Conservation (phyloP, 37 sponge, comb jelly and placozoan species). For the Chondrosia reniformis region DNA sequence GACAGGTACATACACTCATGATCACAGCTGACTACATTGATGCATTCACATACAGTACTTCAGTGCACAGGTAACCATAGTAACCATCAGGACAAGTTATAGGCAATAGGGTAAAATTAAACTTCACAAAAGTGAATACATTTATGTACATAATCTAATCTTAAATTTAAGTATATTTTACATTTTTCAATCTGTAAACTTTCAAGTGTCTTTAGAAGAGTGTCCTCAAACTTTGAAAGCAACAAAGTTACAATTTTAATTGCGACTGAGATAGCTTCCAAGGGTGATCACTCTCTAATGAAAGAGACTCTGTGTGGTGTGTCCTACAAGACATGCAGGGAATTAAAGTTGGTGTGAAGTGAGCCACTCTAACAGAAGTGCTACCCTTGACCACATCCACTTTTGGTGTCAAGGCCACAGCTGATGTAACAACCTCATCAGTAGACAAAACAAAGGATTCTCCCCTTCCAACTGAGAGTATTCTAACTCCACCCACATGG, state of each 20-base stretch:
- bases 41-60: constrained; percentile 54
- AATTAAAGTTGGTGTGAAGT: not conserved
- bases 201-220: too few relatives aligned
- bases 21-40: constrained; percentile 51
- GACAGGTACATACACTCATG: constrained; percentile 56
- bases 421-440: constrained; percentile 2
- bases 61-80: constrained; percentile 57
- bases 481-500: not conserved
- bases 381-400: not conserved
- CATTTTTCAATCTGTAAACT: too few relatives aligned
- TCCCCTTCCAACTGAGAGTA: not conserved
- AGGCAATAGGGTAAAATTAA: not conserved
- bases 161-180: too few relatives aligned
- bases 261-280: too few relatives aligned
- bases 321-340: not conserved
- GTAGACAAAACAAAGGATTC: not conserved
- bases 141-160: too few relatives aligned
- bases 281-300: too few relatives aligned
- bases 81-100: constrained; percentile 23
- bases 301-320: too few relatives aligned
- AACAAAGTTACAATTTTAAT: too few relatives aligned
- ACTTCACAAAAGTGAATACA: constrained; percentile 1
- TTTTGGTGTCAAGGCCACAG: constrained; percentile 11
- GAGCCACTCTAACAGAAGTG: not conserved
- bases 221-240: too few relatives aligned